These are phyloP conservation scores for Sinella curviseta DNA, from an alignment of 1,140 invertebrate species.

Conservation along the genomic window DNA sequence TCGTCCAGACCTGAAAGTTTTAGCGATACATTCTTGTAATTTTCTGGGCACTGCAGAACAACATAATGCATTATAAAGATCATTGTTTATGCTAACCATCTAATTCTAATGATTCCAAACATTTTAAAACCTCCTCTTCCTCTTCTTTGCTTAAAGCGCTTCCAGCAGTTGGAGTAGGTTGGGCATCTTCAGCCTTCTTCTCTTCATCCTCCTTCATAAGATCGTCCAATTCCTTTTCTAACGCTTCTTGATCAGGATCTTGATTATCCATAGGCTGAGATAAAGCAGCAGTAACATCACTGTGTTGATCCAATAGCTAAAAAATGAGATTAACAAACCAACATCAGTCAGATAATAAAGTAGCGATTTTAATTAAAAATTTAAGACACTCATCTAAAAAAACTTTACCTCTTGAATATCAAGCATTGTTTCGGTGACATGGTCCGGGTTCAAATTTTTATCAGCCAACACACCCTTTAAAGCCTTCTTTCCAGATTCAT, in stretches of 20 bases:
- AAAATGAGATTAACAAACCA: constrained; percentile 1
- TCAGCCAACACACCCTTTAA: constrained; percentile 28
- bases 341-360: background rate
- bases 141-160: background rate
- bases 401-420: constrained; percentile 39
- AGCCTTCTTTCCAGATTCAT: constrained; percentile 40
- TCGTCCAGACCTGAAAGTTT: too few species aligned
- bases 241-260: background rate
- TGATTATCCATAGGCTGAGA: constrained; percentile 22
- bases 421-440: constrained; percentile 39
- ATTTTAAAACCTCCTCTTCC: constrained; percentile 1
- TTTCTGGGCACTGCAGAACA: too few species aligned
- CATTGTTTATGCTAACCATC: background rate
- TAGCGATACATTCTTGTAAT: too few species aligned
- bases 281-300: constrained; percentile 29
- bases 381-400: background rate
- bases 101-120: background rate
- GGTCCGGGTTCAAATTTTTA: constrained; percentile 30
- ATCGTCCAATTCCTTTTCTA: background rate
- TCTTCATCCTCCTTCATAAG: constrained; percentile 17
- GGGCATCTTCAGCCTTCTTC: background rate
- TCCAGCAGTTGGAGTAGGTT: background rate
- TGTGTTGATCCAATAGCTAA: constrained; percentile 35
- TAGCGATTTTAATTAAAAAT: background rate
- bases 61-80: too few species aligned